Evolutionary conservation across 2,888 invertebrate species (phyloP).

Genomic region (Luperina nickerlii): DNA sequence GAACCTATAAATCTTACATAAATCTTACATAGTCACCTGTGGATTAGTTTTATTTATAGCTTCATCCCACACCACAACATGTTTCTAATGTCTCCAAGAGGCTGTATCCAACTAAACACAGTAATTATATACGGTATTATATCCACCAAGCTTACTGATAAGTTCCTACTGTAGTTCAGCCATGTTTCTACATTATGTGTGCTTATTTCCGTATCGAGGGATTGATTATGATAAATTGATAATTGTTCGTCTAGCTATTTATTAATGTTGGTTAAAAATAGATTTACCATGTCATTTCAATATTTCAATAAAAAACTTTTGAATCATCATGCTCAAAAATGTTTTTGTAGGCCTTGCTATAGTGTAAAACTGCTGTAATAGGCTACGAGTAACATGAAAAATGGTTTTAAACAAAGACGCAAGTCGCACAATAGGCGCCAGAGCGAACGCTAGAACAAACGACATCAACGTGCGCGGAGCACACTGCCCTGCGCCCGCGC

Average conservation of each 20-base stretch:
- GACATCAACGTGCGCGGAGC: slow-evolving; percentile 86
- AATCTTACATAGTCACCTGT: slow-evolving; percentile 39
- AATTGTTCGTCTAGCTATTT: neutral
- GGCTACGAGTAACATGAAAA: slow-evolving; percentile 33
- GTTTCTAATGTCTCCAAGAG: slow-evolving; percentile 32
- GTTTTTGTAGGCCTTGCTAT: neutral
- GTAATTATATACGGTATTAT: slow-evolving; percentile 51
- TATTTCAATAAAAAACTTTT: neutral
- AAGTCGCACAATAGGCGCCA: slow-evolving; percentile 46
- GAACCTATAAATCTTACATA: slow-evolving; percentile 41
- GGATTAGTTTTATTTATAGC: slow-evolving; percentile 37
- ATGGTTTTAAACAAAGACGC: slow-evolving; percentile 30
- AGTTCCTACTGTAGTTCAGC: slow-evolving; percentile 27
- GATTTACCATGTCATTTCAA: slow-evolving; percentile 12
- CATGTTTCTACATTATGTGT: slow-evolving; percentile 9
- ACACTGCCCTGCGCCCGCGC: slow-evolving; percentile 64
- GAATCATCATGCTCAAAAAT: neutral
- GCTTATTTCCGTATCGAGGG: slow-evolving; percentile 27
- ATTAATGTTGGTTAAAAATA: neutral
- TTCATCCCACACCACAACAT: slow-evolving; percentile 54
- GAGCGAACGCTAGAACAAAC: slow-evolving; percentile 79
- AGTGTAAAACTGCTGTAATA: neutral
- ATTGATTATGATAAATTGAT: slow-evolving; percentile 9
- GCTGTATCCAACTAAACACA: slow-evolving; percentile 26
- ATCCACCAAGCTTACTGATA: slow-evolving; percentile 39